Evolutionary conservation across 2,888 invertebrate species (phyloP), one percentile per base, ranked within the genome.

Genomic region (Eupelmus urozonus): DNA sequence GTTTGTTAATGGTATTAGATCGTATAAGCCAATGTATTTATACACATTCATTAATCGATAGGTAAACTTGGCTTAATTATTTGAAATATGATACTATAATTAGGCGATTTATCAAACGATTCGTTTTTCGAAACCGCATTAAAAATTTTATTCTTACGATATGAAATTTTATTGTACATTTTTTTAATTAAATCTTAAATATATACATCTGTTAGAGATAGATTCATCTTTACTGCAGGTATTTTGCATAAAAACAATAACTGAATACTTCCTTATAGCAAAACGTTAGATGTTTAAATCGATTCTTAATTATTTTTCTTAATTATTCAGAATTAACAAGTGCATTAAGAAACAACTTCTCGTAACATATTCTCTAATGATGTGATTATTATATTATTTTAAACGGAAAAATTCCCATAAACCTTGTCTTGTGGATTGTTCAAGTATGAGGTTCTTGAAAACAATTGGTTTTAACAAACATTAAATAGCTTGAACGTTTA

Each of bases 401-500:
- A 66, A 60, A 63, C 25, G 40, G 29, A 45, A 75, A 67, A 25
- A 45, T 71, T 76, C 16, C 55, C 27, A 29, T 40, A 25, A 63
- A 57, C 25, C 5, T 49, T 1, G 25, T 20, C 45, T 29, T 20
- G 42, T 25, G 51, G 1, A 16, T 16, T 29, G 34, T 34, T 3
- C 45, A 62, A 67, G 42, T 66, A 49, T 49, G 55, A 63, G 55
- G 16, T 62, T 73, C 9, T 23, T 63, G 4, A 23, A 51, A 49
- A 25, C 74, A 78, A 70, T 74, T 78, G 59, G 51, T 49, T 65
- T 23, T 70, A 74, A 78, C 74, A 40, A 29, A 65, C 59, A 59
- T 74, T 69, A 69, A 70, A 74, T 23, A 70, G 62, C 62, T 66
- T 55, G 45, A 73, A 62, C 69, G 34, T 25, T 57, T 67, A 20